Percentiles rank a stretch among this genome's conserved stretches.
Conservation (phyloP, 1,140 invertebrate genomes). For the Augochlora pura region DNA sequence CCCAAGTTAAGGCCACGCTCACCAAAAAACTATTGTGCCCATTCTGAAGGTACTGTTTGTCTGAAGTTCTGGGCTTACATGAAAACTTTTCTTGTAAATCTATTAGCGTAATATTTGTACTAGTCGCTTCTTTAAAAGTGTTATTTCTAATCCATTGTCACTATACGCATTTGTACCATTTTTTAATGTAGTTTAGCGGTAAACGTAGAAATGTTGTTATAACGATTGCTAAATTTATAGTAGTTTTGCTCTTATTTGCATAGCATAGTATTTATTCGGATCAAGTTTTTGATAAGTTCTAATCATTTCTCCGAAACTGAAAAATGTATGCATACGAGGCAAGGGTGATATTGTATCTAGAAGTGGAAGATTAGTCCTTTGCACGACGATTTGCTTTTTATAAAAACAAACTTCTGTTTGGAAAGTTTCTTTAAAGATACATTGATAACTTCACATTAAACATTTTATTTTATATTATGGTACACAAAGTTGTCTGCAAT, state of each 20-base stretch:
- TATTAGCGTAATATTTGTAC: conserved; percentile 25
- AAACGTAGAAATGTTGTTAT: conserved; percentile 25
- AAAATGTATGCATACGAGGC: background rate
- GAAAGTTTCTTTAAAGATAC: conserved; percentile 4
- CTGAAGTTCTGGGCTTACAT: conserved; percentile 60
- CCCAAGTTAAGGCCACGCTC: conserved; percentile 74
- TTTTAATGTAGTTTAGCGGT: conserved; percentile 18
- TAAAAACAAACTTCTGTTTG: conserved; percentile 12
- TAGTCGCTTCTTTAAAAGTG: conserved; percentile 32
- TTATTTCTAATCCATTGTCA: conserved; percentile 21
- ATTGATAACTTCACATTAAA: no score
- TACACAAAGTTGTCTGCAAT: background rate
- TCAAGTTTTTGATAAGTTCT: background rate
- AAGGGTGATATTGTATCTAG: background rate
- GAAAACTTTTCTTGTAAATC: conserved; percentile 45
- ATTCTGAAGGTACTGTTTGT: conserved; percentile 76
- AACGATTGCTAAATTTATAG: background rate
- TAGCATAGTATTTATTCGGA: conserved; percentile 2
- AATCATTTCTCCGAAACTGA: background rate
- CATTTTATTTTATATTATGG: background rate
- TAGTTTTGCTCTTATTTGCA: conserved; percentile 5
- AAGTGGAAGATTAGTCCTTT: background rate
- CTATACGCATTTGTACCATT: conserved; percentile 7
- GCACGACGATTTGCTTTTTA: conserved; percentile 25
- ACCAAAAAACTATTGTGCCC: conserved; percentile 73